Evolutionary conservation across 2,888 invertebrate genomes (phyloP).

Genomic region (Eristalis pertinax): DNA sequence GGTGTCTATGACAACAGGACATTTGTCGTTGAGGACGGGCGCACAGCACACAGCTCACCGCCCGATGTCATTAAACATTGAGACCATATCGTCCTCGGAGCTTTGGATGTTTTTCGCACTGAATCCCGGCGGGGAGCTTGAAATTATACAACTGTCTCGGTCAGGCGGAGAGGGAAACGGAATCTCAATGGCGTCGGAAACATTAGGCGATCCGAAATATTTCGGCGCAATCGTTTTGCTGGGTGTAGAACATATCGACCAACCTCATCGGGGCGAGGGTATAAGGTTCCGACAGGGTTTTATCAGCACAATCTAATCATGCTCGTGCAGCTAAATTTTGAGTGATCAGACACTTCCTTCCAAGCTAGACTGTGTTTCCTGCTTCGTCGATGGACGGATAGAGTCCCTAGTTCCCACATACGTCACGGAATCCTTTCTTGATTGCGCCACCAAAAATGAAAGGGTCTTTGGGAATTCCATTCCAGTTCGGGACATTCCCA

Average conservation of each 20-base stretch:
- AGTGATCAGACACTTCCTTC: constrained; percentile 15
- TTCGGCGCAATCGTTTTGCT: constrained; percentile 5
- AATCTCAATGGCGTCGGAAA: neutral
- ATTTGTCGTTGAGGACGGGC: constrained; percentile 6
- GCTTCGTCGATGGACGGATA: neutral
- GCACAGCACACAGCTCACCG: too few species aligned
- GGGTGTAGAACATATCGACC: neutral
- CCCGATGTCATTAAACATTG: constrained; percentile 47
- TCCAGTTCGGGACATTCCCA: too few species aligned
- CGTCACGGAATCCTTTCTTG: neutral
- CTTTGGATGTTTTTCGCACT: constrained; percentile 15
- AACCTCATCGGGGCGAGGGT: neutral
- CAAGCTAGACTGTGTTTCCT: neutral
- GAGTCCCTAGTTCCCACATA: neutral
- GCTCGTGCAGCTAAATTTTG: constrained; percentile 13
- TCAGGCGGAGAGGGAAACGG: neutral
- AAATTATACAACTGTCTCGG: constrained; percentile 37
- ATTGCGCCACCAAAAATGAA: neutral
- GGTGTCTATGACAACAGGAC: constrained; percentile 43
- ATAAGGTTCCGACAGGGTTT: neutral
- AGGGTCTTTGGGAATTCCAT: too few species aligned
- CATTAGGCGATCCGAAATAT: neutral
- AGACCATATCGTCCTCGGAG: constrained; percentile 29
- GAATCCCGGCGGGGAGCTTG: constrained; percentile 22
- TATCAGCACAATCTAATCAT: neutral